phyloP scores from a whole-genome alignment of 2,113 vertebrate species.

The Cryptomyrus ogoouensis region DNA sequence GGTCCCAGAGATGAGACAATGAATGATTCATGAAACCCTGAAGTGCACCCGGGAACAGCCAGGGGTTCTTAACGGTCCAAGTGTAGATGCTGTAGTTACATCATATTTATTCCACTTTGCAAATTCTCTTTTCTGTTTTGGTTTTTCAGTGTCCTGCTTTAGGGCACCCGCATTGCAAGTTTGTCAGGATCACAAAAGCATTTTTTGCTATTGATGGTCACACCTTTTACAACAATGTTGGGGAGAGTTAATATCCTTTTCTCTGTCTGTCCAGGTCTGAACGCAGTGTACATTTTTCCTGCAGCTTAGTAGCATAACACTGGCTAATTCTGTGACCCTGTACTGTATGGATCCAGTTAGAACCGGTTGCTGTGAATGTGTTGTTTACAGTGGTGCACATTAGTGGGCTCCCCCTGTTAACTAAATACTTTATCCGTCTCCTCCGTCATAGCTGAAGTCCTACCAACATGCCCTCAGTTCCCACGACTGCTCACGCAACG shows the following conservation, averaged over 20 bases:
- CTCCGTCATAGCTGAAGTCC: conserved; percentile 73
- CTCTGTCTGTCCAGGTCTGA: background rate
- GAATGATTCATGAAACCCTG: background rate
- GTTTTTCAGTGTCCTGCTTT: background rate
- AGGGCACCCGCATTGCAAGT: background rate
- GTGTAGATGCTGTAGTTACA: background rate
- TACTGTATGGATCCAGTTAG: background rate
- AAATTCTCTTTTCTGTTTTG: background rate
- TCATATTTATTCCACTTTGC: background rate
- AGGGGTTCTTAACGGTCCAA: background rate
- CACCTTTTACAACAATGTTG: background rate
- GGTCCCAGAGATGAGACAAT: background rate
- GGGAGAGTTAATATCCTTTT: background rate
- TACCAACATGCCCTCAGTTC: conserved; percentile 92
- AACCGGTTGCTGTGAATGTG: background rate
- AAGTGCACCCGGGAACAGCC: background rate
- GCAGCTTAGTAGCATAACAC: background rate
- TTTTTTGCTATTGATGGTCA: background rate
- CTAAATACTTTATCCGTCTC: background rate
- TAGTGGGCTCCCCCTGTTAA: background rate
- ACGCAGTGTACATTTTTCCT: background rate
- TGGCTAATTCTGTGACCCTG: background rate
- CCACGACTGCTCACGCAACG: conserved; percentile 94
- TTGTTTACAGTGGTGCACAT: background rate
- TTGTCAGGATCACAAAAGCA: background rate